A percentile compares a stretch with the other conserved stretches of the same genome.
These are phyloP conservation scores for Sycophaga agraensis DNA, from an alignment of 1,140 invertebrate genomes.

Conservation along the genomic window DNA sequence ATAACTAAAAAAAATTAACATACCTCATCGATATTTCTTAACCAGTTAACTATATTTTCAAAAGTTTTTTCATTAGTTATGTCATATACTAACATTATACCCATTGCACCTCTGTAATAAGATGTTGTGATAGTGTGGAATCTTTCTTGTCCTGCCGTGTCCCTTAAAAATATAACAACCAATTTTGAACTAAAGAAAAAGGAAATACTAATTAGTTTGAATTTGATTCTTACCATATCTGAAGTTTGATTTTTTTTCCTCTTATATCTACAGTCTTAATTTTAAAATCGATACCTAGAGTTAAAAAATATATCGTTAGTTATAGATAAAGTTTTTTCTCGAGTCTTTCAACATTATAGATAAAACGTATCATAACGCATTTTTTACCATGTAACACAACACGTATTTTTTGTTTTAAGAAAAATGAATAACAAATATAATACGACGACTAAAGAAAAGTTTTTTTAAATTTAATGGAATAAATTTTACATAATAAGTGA, in stretches of 20 bases:
- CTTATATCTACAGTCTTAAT: slow-evolving; percentile 96
- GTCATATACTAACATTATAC: slow-evolving; percentile 98
- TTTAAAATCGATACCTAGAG: slow-evolving; percentile 96
- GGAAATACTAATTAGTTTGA: neutral
- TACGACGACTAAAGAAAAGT: too few relatives aligned
- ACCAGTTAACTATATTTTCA: slow-evolving; percentile 98
- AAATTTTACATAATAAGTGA: too few relatives aligned
- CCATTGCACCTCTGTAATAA: slow-evolving; percentile 97
- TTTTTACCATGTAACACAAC: too few relatives aligned
- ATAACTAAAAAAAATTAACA: slow-evolving; percentile 31
- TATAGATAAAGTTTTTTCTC: neutral
- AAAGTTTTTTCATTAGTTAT: slow-evolving; percentile 98
- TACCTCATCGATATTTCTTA: slow-evolving; percentile 95
- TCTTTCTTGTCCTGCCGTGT: slow-evolving; percentile 91
- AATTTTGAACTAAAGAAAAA: neutral
- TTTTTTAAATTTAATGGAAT: too few relatives aligned
- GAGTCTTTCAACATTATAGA: slow-evolving; percentile 2
- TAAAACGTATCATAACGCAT: too few relatives aligned
- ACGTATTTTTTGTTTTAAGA: too few relatives aligned
- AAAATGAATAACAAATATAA: too few relatives aligned
- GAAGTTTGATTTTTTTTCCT: slow-evolving; percentile 97
- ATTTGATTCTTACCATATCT: slow-evolving; percentile 82
- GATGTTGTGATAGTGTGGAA: slow-evolving; percentile 98
- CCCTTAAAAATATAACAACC: slow-evolving; percentile 62
- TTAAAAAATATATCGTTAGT: slow-evolving; percentile 31